phyloP scores from a whole-genome alignment of 2,888 invertebrate genomes.

The Gymnoscelis rufifasciata region DNA sequence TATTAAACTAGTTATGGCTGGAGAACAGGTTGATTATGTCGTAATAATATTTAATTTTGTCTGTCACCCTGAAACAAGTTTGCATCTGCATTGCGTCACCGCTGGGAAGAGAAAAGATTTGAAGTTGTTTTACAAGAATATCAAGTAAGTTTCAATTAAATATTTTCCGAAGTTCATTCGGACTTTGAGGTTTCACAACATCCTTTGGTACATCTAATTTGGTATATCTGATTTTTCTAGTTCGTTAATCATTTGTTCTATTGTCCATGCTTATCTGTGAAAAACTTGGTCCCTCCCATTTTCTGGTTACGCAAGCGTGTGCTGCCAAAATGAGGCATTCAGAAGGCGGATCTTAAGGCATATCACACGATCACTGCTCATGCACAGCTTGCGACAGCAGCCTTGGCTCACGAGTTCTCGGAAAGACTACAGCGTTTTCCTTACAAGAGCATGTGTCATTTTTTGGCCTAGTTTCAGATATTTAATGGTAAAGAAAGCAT shows the following conservation, averaged over 20 bases:
- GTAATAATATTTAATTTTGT: conserved; percentile 10
- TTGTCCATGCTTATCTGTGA: conserved; percentile 17
- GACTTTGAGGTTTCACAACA: conserved; percentile 1
- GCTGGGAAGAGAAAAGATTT: neutral
- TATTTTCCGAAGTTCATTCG: no score
- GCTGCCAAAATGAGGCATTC: conserved; percentile 49
- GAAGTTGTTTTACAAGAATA: neutral
- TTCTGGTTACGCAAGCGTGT: conserved; percentile 41
- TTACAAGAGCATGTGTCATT: conserved; percentile 16
- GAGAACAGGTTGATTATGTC: conserved; percentile 9
- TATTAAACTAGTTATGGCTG: conserved; percentile 9
- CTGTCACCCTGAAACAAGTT: conserved; percentile 9
- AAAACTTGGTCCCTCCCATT: conserved; percentile 6
- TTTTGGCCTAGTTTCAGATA: neutral
- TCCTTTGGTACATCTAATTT: neutral
- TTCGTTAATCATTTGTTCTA: conserved; percentile 1
- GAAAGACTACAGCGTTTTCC: conserved; percentile 13
- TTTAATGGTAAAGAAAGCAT: neutral
- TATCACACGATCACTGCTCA: conserved; percentile 44
- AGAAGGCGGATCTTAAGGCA: conserved; percentile 48
- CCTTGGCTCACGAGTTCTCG: conserved; percentile 32
- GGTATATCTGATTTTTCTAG: neutral
- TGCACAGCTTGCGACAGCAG: conserved; percentile 41
- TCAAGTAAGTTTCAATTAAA: no score
- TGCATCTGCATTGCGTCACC: conserved; percentile 12